Evolutionary conservation across 1,140 invertebrate genomes (phyloP).

Genomic region (Drosophila nasuta): DNA sequence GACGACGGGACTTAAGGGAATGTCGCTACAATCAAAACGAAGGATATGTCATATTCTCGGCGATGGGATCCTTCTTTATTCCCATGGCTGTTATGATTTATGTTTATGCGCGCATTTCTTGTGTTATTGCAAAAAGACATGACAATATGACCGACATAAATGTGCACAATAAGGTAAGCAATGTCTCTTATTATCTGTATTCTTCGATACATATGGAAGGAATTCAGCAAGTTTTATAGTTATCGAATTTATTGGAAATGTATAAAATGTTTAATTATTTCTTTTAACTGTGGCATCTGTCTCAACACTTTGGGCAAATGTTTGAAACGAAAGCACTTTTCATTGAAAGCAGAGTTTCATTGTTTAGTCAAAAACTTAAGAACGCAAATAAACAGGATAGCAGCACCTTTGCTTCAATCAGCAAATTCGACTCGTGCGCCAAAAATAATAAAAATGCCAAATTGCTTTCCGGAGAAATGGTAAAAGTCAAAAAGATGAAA

Average conservation of each 20-base stretch:
- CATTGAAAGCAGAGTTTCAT: background rate
- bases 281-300: background rate
- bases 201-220: too few relatives aligned
- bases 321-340: background rate
- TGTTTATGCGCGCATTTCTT: slow-evolving; percentile 95
- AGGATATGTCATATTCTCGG: slow-evolving; percentile 94
- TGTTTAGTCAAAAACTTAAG: slow-evolving; percentile 9
- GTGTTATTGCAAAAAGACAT: slow-evolving; percentile 90
- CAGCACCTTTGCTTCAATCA: slow-evolving; percentile 2
- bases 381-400: slow-evolving; percentile 1
- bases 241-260: slow-evolving; percentile 8
- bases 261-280: background rate
- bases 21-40: slow-evolving; percentile 93
- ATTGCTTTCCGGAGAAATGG: background rate
- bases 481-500: background rate
- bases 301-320: background rate
- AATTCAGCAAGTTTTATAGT: too few relatives aligned
- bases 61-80: slow-evolving; percentile 96
- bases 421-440: background rate
- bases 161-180: slow-evolving; percentile 82
- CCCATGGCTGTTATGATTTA: slow-evolving; percentile 96
- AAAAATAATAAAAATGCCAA: slow-evolving; percentile 15
- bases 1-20: slow-evolving; percentile 86
- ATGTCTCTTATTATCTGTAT: too few relatives aligned
- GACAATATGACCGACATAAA: slow-evolving; percentile 86